Evolutionary conservation across 2,113 vertebrate genomes (phyloP), one percentile per base, ranked within the genome.

Genomic region (Periophthalmodon schlosseri): DNA sequence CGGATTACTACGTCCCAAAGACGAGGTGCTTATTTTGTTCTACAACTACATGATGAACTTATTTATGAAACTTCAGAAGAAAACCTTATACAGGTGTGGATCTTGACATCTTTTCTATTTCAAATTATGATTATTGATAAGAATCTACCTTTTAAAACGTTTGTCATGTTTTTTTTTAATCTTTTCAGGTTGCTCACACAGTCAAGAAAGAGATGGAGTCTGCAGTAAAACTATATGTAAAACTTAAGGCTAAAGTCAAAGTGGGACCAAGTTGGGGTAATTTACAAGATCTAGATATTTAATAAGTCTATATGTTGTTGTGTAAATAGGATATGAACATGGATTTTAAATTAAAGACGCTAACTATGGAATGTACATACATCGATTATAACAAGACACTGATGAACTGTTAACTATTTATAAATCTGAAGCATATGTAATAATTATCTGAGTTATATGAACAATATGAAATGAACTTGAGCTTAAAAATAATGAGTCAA

Each of bases 21-120:
- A 64, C 83, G 89, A 10, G 97, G 97, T 67, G 96, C 91, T 5
- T 99, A 95, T 88, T 97, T 99, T 14, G 82, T 99, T 64, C 95
- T 99, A 58, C 98, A 99, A 12, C 94, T 99, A 74, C 97, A 99
- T 0, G 97, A 99, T 74, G 97, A 99, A 84, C 97, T 99, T 49
- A 93, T 99, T 69, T 99, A 98, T 65, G 97, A 99, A 91, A 95
- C 96, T 70, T 92, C 95, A 39, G 95, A 98, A 58, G 95, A 98
- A 0, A 94, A 97, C 72, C 75, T 95, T 73, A 95, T 96, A 64
- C 96, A 97, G 97, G 97, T 99, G 94, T 5, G 9, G 16, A 2
- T n/a, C 12, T 20, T 15, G 2, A 44, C 39, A 44, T 10, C 6
- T 44, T n/a, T 10, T 20, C 18, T 56, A 2, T 46, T 44, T 61